phyloP scores from a whole-genome alignment of 1,140 invertebrate species.

The Teleogryllus occipitalis region DNA sequence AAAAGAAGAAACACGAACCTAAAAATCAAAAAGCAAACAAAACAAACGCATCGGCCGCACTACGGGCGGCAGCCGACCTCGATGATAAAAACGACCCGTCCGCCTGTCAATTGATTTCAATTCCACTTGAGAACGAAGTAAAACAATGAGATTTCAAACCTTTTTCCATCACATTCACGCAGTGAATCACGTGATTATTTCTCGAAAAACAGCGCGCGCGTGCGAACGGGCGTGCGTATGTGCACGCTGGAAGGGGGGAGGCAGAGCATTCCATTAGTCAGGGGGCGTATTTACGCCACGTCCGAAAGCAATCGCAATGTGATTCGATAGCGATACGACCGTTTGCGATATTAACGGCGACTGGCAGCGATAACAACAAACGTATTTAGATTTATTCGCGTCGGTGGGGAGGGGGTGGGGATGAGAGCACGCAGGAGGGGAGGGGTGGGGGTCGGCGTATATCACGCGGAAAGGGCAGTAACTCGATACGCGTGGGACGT shows the following conservation, averaged over 20 bases:
- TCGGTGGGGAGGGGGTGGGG: not conserved
- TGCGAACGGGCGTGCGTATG: not conserved
- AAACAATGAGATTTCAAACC: constrained; percentile 1
- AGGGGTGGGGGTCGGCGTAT: constrained; percentile 31
- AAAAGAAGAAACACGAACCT: not conserved
- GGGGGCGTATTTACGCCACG: not conserved
- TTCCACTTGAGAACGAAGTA: constrained; percentile 4
- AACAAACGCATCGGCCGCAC: not conserved
- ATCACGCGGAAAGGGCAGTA: too few relatives aligned
- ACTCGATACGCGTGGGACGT: too few relatives aligned
- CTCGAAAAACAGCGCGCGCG: not conserved
- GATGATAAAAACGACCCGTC: not conserved
- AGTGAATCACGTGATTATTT: constrained; percentile 1
- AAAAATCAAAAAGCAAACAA: not conserved
- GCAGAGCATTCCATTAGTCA: not conserved
- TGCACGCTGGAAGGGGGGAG: too few relatives aligned
- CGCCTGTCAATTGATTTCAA: not conserved
- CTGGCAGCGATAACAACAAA: not conserved
- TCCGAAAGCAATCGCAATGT: not conserved
- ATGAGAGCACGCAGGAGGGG: too few relatives aligned
- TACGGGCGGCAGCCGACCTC: not conserved
- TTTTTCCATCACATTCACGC: not conserved
- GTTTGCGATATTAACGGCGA: constrained; percentile 3
- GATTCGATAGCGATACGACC: not conserved
- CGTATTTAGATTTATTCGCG: constrained; percentile 4